Conservation (phyloP, 2,113 vertebrate genomes). For the Chloroceryle aenea region DNA sequence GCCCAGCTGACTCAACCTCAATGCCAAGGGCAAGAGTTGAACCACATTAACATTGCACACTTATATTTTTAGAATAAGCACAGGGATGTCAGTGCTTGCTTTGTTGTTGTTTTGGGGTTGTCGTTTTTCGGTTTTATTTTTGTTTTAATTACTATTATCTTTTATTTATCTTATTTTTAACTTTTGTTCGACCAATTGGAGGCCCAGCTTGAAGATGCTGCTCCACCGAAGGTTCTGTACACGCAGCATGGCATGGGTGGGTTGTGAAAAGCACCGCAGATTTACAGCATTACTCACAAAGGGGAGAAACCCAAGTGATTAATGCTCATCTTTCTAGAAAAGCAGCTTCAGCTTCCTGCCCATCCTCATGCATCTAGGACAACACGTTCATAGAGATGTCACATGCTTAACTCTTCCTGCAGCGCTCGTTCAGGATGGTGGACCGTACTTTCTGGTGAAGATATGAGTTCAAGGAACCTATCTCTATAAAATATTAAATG, state of each 20-base stretch:
- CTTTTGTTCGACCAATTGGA: not conserved
- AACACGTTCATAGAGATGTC: not conserved
- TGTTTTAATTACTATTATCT: not conserved
- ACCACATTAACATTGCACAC: not conserved
- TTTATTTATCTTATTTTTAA: not conserved
- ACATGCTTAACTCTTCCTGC: not conserved
- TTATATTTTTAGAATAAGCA: not conserved
- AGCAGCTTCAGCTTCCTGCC: not conserved
- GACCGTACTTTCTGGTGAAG: not conserved
- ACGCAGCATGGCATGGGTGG: not conserved
- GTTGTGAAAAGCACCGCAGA: not conserved
- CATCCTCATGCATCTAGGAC: not conserved
- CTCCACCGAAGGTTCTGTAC: not conserved
- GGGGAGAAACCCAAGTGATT: not conserved
- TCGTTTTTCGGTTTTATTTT: not conserved
- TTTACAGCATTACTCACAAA: conserved; percentile 16
- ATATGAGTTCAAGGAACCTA: not conserved
- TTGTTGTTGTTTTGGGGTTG: not conserved
- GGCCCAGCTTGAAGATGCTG: not conserved
- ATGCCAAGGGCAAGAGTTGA: not conserved
- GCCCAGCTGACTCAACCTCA: not conserved
- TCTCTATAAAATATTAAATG: not conserved
- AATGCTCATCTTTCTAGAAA: not conserved
- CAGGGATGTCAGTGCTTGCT: not conserved
- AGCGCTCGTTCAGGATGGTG: rapidly evolving